Conservation (phyloP, 2,888 invertebrate species). For the Clepsis dumicolana region DNA sequence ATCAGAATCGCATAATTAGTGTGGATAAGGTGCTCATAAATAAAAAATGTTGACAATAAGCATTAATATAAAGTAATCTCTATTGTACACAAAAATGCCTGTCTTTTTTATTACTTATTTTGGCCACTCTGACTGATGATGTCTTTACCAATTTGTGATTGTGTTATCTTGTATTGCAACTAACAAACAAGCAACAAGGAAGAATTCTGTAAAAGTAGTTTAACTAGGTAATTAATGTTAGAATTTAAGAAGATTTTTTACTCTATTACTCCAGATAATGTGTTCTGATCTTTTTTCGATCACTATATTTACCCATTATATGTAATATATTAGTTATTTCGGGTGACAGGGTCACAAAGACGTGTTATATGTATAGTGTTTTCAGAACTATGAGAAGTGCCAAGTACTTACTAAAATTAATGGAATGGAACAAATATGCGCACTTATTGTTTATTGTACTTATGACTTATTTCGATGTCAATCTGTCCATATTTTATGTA, state of each 20-base stretch:
- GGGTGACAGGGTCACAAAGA: background rate
- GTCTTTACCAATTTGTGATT: slow-evolving; percentile 5
- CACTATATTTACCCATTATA: background rate
- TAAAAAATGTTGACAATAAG: too few relatives aligned
- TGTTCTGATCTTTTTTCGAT: background rate
- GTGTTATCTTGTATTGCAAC: background rate
- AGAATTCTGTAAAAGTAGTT: slow-evolving; percentile 26
- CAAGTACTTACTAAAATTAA: too few relatives aligned
- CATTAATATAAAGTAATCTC: background rate
- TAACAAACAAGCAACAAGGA: too few relatives aligned
- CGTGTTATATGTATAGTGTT: background rate
- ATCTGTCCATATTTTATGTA: slow-evolving; percentile 16
- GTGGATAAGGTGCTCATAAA: background rate
- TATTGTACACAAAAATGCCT: too few relatives aligned
- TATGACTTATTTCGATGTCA: background rate
- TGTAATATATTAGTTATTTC: too few relatives aligned
- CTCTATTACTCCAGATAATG: background rate
- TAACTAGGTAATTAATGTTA: slow-evolving; percentile 9
- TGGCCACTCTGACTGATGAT: background rate
- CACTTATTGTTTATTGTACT: background rate
- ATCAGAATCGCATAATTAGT: background rate
- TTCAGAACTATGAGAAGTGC: too few relatives aligned
- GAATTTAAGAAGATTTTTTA: slow-evolving; percentile 16
- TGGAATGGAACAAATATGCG: background rate
- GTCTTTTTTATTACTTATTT: too few relatives aligned